Conservation (phyloP, 1,140 invertebrate genomes). For the Penaeus japonicus region DNA sequence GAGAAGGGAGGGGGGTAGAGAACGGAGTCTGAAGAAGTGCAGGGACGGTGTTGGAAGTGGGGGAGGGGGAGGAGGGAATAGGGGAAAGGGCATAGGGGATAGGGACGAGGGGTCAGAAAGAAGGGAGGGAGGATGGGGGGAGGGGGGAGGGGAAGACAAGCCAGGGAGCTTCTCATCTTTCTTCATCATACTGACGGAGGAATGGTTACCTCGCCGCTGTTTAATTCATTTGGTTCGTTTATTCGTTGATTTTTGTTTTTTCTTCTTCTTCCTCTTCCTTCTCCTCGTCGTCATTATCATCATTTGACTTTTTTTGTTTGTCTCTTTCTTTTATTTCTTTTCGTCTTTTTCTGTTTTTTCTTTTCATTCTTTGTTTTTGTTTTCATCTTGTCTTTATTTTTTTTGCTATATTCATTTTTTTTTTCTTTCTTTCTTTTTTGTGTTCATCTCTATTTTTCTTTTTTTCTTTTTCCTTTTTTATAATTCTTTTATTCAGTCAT, state of each 20-base stretch:
- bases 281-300: not conserved
- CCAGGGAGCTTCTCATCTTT: too few relatives aligned
- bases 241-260: too few relatives aligned
- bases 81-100: not conserved
- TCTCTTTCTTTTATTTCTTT: not conserved
- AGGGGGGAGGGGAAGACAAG: too few relatives aligned
- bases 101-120: not conserved
- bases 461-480: too few relatives aligned
- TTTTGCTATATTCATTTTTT: not conserved
- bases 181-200: too few relatives aligned
- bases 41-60: not conserved
- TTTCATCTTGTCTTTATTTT: not conserved
- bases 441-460: too few relatives aligned
- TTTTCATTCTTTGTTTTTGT: not conserved
- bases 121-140: too few relatives aligned
- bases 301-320: not conserved
- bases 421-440: not conserved
- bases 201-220: too few relatives aligned
- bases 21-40: not conserved
- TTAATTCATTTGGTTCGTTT: too few relatives aligned
- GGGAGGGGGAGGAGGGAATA: not conserved
- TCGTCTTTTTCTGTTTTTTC: not conserved
- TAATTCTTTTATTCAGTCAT: too few relatives aligned
- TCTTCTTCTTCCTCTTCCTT: too few relatives aligned
- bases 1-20: not conserved